Evolutionary conservation across 2,797 vertebrate species (phyloP), one percentile per base, ranked within the genome.

Genomic region (Enteromius afrohamiltoni): DNA sequence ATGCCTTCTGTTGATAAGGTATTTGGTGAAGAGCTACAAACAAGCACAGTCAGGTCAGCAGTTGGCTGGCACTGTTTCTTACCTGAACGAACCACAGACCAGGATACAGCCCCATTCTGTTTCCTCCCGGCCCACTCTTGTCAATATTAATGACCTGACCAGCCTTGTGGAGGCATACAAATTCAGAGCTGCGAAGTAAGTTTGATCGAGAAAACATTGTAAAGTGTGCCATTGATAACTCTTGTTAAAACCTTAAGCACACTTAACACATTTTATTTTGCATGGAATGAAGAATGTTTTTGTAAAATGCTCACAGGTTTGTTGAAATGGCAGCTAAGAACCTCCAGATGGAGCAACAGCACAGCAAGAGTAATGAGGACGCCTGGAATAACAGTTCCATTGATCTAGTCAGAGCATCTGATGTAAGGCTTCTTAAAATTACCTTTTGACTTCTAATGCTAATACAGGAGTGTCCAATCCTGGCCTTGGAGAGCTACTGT

Each of bases 351-450:
- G 97, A 99, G 89, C 82, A 96, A 84, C 96, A 93, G 84, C 92
- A 74, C 86, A 93, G 95, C 40, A 96, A 88, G 87, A 96, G 92
- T 88, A 96, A 95, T 83, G 97, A 98, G 82, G 96, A 97, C 0
- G 97, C 98, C 1, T 99, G 98, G 98, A 99, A 99, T 93, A 94
- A 93, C 87, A 98, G 96, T 9, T 95, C 97, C 0, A 95, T 99
- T 21, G 97, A 99, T 85, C 94, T 99, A 34, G 96, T 99, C 87
- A 93, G 95, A 90, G 97, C 98, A 19, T 97, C 97, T 16, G 96
- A 98, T 90, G 98, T 99, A 88, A 93, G 97, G 90, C 47, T 65
- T 64, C 16, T 65, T 53, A 29, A 37, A 64, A 40, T 11, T 1
- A 65, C n/a, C 14, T 40, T 80, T 23, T 29, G 16, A 29, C 21